Conservation (phyloP, 2,113 vertebrate genomes). For the Spermophilus dauricus region DNA sequence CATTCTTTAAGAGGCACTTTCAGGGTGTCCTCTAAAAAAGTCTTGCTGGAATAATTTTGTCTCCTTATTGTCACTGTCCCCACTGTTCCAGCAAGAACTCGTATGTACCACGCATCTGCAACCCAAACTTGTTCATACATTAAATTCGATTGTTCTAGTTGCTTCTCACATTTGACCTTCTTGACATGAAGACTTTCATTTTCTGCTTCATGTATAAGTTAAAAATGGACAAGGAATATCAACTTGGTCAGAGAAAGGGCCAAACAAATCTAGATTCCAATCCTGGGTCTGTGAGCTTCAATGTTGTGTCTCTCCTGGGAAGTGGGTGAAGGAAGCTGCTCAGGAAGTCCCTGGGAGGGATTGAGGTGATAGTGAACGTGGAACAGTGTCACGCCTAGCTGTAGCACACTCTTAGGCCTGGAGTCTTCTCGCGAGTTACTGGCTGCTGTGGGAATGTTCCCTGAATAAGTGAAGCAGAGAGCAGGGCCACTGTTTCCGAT, state of each 20-base stretch:
- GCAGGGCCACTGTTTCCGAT: neutral
- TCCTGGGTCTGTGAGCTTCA: neutral
- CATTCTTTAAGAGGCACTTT: neutral
- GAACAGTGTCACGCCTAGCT: neutral
- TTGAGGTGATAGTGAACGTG: neutral
- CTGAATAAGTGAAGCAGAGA: neutral
- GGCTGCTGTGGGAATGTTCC: neutral
- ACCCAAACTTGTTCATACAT: neutral
- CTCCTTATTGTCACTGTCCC: neutral
- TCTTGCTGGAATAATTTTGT: neutral
- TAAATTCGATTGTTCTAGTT: neutral
- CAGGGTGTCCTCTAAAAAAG: neutral
- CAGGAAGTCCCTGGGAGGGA: neutral
- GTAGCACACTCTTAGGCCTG: neutral
- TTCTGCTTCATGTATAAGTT: neutral
- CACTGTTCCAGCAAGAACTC: neutral
- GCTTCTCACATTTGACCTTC: neutral
- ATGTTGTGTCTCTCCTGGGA: neutral
- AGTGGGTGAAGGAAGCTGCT: neutral
- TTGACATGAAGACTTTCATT: neutral
- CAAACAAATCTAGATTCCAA: neutral
- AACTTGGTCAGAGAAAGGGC: neutral
- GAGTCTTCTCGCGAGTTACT: too few species aligned
- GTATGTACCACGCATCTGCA: accelerated
- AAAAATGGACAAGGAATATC: neutral